Evolutionary conservation across 2,797 vertebrate species (phyloP).

Genomic region (Perdix hodgsoniae): DNA sequence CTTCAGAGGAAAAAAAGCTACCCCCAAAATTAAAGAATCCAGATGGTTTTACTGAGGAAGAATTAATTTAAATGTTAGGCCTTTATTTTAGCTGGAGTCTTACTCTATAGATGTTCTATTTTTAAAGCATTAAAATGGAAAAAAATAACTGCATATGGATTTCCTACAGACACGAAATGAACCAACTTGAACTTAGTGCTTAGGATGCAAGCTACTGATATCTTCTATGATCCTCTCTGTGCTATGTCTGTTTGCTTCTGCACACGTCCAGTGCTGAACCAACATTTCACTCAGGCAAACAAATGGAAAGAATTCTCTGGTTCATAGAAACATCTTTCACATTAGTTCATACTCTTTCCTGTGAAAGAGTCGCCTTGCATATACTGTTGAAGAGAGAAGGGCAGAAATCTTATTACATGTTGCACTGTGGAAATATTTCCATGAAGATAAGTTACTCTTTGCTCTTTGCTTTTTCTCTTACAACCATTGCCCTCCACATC

Average conservation of each 20-base stretch:
- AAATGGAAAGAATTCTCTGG: not conserved
- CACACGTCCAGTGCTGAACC: not conserved
- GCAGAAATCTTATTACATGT: not conserved
- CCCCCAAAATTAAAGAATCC: not conserved
- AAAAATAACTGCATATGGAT: not conserved
- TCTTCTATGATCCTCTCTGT: not conserved
- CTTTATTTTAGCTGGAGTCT: not conserved
- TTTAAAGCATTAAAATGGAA: not conserved
- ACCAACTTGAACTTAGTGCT: not conserved
- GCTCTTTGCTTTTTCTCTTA: too few species aligned
- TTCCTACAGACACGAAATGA: not conserved
- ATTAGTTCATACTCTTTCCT: not conserved
- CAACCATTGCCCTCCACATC: too few species aligned
- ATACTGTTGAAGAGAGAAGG: not conserved
- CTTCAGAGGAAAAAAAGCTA: not conserved
- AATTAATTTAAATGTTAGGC: not conserved
- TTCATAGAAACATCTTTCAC: not conserved
- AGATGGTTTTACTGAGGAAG: not conserved
- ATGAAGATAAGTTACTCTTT: not conserved
- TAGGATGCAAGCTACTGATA: not conserved
- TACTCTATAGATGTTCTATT: not conserved
- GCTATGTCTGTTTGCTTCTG: not conserved
- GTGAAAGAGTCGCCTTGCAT: not conserved
- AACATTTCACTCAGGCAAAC: not conserved
- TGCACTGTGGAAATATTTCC: not conserved